Conservation (phyloP, 1,140 invertebrate species). For the Drosophila ficusphila region DNA sequence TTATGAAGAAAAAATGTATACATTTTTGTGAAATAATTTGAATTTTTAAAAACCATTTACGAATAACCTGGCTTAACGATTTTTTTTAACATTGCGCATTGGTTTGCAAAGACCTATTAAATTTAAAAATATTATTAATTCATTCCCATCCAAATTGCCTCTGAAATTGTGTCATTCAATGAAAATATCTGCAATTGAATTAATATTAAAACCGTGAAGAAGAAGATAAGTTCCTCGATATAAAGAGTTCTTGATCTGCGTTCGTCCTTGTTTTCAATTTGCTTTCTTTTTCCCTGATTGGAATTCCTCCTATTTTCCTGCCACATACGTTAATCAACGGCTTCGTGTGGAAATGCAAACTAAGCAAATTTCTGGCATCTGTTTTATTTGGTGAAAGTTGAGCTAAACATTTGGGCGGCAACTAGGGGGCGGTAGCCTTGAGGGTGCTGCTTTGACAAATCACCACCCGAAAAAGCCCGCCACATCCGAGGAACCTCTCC, state of each 20-base stretch:
- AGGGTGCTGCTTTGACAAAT: slow-evolving; percentile 74
- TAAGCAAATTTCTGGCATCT: slow-evolving; percentile 53
- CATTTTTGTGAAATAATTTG: no score
- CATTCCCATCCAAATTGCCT: no score
- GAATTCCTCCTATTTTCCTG: neutral
- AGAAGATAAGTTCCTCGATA: no score
- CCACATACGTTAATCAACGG: slow-evolving; percentile 38
- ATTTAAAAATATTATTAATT: no score
- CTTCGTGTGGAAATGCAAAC: slow-evolving; percentile 39
- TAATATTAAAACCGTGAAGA: no score
- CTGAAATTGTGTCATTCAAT: no score
- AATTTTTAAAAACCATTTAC: no score
- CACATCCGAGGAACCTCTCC: slow-evolving; percentile 28
- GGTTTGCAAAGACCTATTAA: no score
- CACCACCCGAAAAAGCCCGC: slow-evolving; percentile 25
- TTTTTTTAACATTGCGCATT: no score
- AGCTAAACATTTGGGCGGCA: slow-evolving; percentile 36
- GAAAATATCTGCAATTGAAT: no score
- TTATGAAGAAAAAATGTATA: no score
- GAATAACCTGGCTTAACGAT: no score
- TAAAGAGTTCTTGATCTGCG: neutral
- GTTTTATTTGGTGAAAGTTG: slow-evolving; percentile 47
- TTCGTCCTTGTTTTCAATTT: slow-evolving; percentile 11
- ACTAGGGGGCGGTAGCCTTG: slow-evolving; percentile 4
- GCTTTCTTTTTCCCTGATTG: slow-evolving; percentile 28